Evolutionary conservation across 2,113 vertebrate genomes (phyloP).

Genomic region (Aramus guarauna): DNA sequence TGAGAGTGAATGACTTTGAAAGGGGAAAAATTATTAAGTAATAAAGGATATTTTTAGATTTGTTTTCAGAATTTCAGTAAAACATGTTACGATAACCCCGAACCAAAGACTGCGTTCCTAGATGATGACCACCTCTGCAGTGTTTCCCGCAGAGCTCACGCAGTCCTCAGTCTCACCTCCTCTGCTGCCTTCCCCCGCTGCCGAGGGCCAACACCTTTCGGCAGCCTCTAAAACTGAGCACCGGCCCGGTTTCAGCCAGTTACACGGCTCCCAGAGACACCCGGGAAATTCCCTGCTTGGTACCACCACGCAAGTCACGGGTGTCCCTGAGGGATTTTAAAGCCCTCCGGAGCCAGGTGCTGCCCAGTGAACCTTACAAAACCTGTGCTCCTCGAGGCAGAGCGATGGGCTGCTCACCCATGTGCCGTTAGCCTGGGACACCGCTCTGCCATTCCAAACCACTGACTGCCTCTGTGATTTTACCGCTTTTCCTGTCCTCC

Average conservation of each 20-base stretch:
- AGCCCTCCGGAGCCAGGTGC: not conserved
- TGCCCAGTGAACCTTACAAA: no score
- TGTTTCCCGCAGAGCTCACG: fast-evolving
- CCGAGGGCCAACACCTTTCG: no score
- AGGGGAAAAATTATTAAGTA: not conserved
- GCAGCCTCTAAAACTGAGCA: not conserved
- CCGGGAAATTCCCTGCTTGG: not conserved
- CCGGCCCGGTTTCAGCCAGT: not conserved
- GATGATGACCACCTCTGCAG: no score
- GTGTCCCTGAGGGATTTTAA: not conserved
- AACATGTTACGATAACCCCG: not conserved
- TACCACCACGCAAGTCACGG: not conserved
- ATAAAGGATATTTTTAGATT: not conserved
- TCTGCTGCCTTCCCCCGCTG: not conserved
- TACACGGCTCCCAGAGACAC: not conserved
- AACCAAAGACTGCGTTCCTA: not conserved
- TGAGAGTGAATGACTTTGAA: not conserved
- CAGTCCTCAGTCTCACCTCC: not conserved
- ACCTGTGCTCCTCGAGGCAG: not conserved
- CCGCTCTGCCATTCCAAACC: not conserved
- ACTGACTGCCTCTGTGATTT: not conserved
- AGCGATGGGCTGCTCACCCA: not conserved
- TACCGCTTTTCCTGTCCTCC: not conserved
- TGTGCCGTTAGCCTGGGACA: not conserved
- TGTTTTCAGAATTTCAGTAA: not conserved